Evolutionary conservation across 2,113 vertebrate species (phyloP).

Genomic region (Stigmatopora argus): DNA sequence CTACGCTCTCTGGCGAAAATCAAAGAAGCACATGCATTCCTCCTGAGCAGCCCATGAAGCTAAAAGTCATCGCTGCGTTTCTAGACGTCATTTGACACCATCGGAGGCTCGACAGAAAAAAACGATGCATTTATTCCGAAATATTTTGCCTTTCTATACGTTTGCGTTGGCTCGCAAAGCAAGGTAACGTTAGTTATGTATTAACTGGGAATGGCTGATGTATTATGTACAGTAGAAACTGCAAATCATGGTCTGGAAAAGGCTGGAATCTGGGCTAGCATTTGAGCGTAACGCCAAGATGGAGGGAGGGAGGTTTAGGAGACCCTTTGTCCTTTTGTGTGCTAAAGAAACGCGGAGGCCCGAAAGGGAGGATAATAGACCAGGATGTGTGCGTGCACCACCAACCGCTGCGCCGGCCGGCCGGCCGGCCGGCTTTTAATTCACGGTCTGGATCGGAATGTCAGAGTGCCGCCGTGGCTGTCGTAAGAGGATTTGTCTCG

Average conservation of each 20-base stretch:
- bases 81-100: constrained; percentile 17
- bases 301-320: constrained; percentile 1
- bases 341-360: constrained; percentile 35
- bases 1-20: constrained; percentile 28
- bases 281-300: neutral
- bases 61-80: constrained; percentile 30
- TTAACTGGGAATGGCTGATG: constrained; percentile 72
- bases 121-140: constrained; percentile 5
- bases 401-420: constrained; percentile 25
- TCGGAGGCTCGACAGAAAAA: constrained; percentile 28
- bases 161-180: constrained; percentile 4
- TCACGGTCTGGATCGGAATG: constrained; percentile 26
- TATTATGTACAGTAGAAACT: constrained; percentile 47
- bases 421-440: constrained; percentile 47
- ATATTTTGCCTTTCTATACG: constrained; percentile 9
- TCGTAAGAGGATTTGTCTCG: constrained; percentile 31
- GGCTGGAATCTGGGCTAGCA: constrained; percentile 15
- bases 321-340: constrained; percentile 36
- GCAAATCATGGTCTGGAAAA: constrained; percentile 47
- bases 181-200: constrained; percentile 42
- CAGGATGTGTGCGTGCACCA: constrained; percentile 21
- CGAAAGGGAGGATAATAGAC: constrained; percentile 31
- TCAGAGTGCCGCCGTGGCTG: constrained; percentile 13
- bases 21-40: constrained; percentile 60
- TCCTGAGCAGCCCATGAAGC: constrained; percentile 48